Evolutionary conservation across 1,140 invertebrate genomes (phyloP).

Genomic region (Calliopsis andreniformis): DNA sequence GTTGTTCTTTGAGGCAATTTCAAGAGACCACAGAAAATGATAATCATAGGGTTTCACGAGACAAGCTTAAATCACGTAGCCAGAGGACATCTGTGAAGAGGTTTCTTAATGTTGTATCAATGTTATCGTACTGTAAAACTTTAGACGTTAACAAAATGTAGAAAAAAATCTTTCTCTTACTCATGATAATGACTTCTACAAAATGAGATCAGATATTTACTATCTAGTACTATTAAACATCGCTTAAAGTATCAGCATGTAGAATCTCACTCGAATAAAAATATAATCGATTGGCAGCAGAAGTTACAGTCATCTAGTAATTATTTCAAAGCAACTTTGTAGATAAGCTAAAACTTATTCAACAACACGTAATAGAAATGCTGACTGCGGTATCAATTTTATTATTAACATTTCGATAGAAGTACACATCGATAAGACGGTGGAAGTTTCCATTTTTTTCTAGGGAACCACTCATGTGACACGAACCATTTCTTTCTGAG

Average conservation of each 20-base stretch:
- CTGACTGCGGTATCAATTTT: slow-evolving; percentile 19
- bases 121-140: slow-evolving; percentile 61
- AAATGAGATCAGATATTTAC: too few species aligned
- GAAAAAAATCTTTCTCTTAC: too few species aligned
- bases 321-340: background rate
- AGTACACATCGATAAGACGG: slow-evolving; percentile 24
- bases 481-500: slow-evolving; percentile 20
- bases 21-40: background rate
- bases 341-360: background rate
- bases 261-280: background rate
- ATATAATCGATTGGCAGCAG: background rate
- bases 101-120: slow-evolving; percentile 16
- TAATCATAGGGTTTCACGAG: background rate
- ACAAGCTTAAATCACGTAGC: background rate
- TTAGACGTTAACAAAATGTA: background rate
- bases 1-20: slow-evolving; percentile 4
- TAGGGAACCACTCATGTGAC: slow-evolving; percentile 35
- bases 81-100: slow-evolving; percentile 9
- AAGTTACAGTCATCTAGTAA: background rate
- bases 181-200: too few species aligned
- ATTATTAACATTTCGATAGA: slow-evolving; percentile 28
- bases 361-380: slow-evolving; percentile 16
- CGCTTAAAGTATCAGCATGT: background rate
- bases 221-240: background rate
- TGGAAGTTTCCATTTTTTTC: slow-evolving; percentile 1